Percentiles rank a stretch among this genome's conserved stretches.
Conservation (phyloP, 2,113 vertebrate species). For the Zootoca vivipara region DNA sequence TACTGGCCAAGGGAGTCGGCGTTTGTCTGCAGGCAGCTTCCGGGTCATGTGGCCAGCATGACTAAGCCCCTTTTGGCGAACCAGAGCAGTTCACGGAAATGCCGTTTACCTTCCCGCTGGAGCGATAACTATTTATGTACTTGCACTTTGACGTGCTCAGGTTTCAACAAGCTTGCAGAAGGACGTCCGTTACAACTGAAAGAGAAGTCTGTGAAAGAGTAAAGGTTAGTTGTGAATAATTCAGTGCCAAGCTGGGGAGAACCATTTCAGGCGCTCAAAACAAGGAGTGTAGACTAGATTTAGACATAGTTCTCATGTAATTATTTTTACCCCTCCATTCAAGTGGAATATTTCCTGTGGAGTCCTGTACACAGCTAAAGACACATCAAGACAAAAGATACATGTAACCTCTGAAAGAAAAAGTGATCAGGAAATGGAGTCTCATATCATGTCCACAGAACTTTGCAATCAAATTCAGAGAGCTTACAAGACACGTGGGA, state of each 20-base stretch:
- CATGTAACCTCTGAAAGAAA: neutral
- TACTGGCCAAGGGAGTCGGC: too few relatives aligned
- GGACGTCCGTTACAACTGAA: neutral
- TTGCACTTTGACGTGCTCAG: too few relatives aligned
- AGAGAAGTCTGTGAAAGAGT: slow-evolving; percentile 1
- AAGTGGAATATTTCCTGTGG: neutral
- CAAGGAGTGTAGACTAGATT: neutral
- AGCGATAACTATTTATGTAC: too few relatives aligned
- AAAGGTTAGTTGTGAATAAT: slow-evolving; percentile 29
- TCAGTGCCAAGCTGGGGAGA: neutral
- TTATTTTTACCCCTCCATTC: neutral
- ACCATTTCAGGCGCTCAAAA: neutral
- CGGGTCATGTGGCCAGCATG: too few relatives aligned
- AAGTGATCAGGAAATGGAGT: neutral
- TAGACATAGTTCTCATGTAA: neutral
- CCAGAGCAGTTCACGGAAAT: too few relatives aligned
- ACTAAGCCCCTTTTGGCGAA: too few relatives aligned
- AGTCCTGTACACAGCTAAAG: neutral
- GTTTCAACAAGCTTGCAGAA: neutral
- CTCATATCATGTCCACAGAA: neutral
- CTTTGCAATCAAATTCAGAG: neutral
- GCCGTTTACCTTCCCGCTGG: too few relatives aligned
- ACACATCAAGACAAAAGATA: neutral
- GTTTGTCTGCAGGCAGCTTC: too few relatives aligned
- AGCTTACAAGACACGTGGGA: neutral